A percentile compares a stretch with the other conserved stretches of the same genome.
Conservation (phyloP, 2,797 vertebrate species). For the Tolypeutes matacus region DNA sequence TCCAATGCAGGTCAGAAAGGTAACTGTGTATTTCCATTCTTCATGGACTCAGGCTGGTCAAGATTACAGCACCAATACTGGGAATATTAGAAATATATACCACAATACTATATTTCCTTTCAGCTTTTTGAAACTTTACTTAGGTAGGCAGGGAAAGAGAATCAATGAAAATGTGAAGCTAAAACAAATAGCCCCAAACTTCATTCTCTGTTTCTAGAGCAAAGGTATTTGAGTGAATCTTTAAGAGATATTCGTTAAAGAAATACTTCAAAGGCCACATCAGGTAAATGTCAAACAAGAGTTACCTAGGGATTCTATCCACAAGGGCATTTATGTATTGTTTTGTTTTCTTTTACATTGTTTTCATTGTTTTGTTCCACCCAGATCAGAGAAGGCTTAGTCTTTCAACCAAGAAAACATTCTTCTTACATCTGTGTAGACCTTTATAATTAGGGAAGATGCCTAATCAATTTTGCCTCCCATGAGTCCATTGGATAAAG, state of each 20-base stretch:
- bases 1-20: neutral
- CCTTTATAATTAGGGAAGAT: neutral
- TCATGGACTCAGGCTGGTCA: neutral
- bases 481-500: neutral
- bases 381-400: neutral
- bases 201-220: neutral
- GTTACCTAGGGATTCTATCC: neutral
- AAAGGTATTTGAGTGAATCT: neutral
- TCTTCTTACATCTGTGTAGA: neutral
- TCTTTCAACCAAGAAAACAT: neutral
- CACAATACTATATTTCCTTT: neutral
- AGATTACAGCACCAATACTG: neutral
- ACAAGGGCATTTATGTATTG: neutral
- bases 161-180: neutral
- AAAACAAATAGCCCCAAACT: neutral
- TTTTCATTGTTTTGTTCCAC: neutral
- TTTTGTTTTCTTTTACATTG: slow-evolving; percentile 12
- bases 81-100: neutral
- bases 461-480: neutral
- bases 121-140: neutral
- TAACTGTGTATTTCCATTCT: neutral
- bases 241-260: neutral
- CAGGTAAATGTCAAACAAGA: neutral
- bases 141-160: neutral
- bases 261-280: neutral